Conservation (phyloP, 2,888 invertebrate genomes). For the Linnaemya vulpina region DNA sequence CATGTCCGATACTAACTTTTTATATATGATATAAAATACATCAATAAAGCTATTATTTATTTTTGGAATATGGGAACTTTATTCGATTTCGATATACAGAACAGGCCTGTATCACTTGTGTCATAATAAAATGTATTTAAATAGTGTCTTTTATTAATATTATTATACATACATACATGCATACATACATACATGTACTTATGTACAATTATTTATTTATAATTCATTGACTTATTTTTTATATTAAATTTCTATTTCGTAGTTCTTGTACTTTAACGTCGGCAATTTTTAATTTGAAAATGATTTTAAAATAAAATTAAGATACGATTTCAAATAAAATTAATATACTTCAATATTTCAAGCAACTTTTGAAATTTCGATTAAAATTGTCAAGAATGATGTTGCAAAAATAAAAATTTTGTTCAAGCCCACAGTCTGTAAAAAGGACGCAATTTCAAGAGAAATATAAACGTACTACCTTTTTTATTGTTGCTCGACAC, state of each 20-base stretch:
- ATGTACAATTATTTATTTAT: no score
- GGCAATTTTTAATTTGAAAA: conserved; percentile 6
- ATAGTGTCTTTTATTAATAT: no score
- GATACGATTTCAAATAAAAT: conserved; percentile 14
- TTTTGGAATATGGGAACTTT: no score
- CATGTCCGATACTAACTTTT: no score
- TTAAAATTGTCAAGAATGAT: background rate
- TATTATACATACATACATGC: no score
- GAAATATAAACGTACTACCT: conserved; percentile 83
- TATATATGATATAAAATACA: no score
- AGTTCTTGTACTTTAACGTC: background rate
- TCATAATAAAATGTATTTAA: no score
- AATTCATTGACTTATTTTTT: background rate
- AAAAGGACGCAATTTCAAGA: conserved; percentile 76
- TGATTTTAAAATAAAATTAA: background rate
- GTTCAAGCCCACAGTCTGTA: background rate
- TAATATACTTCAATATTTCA: background rate
- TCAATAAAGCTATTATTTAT: no score
- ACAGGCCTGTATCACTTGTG: no score
- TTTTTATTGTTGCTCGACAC: conserved; percentile 90
- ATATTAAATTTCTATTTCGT: background rate
- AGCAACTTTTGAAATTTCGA: background rate
- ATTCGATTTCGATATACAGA: no score
- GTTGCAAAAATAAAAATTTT: background rate
- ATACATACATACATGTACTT: no score